phyloP scores from a whole-genome alignment of 2,797 vertebrate species.

The Apogon hyalosoma region DNA sequence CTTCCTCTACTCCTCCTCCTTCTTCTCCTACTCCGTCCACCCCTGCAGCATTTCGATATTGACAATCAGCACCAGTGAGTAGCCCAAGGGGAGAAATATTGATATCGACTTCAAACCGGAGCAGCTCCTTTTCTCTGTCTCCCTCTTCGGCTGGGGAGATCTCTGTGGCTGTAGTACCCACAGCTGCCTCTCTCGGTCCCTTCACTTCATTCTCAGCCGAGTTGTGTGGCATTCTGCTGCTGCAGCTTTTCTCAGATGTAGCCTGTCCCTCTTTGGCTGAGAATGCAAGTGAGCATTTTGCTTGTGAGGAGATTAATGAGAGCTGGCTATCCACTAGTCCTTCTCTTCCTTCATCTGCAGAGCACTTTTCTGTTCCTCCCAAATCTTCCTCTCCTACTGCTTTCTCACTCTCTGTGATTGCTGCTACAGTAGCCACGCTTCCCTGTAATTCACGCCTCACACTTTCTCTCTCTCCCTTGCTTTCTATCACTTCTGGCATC shows the following conservation, averaged over 20 bases:
- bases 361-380: slow-evolving; percentile 56
- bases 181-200: slow-evolving; percentile 52
- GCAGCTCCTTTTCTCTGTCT: slow-evolving; percentile 67
- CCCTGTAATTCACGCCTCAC: slow-evolving; percentile 70
- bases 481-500: slow-evolving; percentile 84
- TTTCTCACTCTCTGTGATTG: slow-evolving; percentile 56
- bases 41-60: slow-evolving; percentile 69
- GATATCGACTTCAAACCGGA: slow-evolving; percentile 56
- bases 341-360: slow-evolving; percentile 57
- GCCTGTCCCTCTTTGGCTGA: slow-evolving; percentile 63
- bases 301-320: slow-evolving; percentile 67
- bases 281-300: slow-evolving; percentile 70
- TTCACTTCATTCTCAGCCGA: slow-evolving; percentile 70
- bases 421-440: slow-evolving; percentile 65
- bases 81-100: slow-evolving; percentile 66
- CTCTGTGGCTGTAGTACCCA: slow-evolving; percentile 57
- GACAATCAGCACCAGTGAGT: slow-evolving; percentile 67
- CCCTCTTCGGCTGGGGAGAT: slow-evolving; percentile 65
- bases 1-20: slow-evolving; percentile 64
- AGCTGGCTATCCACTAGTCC: slow-evolving; percentile 50
- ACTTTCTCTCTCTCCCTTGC: slow-evolving; percentile 77
- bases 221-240: slow-evolving; percentile 80
- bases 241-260: slow-evolving; percentile 68
- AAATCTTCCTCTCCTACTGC: slow-evolving; percentile 47
- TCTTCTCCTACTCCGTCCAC: slow-evolving; percentile 61